Conservation (phyloP, 2,888 invertebrate genomes). For the Parnassius orleans region DNA sequence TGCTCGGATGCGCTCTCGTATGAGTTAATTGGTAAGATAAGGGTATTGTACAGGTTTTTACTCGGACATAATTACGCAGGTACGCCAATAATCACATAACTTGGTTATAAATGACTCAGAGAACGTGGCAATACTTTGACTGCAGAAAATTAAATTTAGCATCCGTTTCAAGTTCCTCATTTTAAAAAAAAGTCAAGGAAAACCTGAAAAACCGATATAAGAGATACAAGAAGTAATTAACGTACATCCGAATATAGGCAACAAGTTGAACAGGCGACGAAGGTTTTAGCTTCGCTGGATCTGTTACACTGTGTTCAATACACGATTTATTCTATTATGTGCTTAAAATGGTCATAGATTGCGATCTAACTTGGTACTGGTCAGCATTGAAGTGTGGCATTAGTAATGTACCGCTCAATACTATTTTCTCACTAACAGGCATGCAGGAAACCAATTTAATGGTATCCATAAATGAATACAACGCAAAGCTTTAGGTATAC, state of each 20-base stretch:
- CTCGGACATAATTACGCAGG: conserved; percentile 2
- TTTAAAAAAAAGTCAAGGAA: conserved; percentile 3
- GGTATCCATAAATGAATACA: background rate
- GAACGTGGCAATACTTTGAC: no score
- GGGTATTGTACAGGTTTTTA: conserved; percentile 26
- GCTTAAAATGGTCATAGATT: conserved; percentile 58
- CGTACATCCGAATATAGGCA: conserved; percentile 52
- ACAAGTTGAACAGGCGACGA: conserved; percentile 42
- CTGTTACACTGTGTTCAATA: conserved; percentile 45
- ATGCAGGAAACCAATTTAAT: conserved; percentile 1
- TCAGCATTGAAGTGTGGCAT: conserved; percentile 50
- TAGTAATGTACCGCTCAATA: conserved; percentile 42
- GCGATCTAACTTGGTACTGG: conserved; percentile 48
- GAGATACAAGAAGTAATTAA: conserved; percentile 56
- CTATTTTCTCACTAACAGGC: conserved; percentile 29
- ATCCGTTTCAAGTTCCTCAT: background rate
- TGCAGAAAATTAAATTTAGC: no score
- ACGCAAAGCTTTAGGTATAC: background rate
- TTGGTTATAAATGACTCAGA: no score
- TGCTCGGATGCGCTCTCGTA: conserved; percentile 29
- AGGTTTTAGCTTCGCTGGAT: conserved; percentile 46
- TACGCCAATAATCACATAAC: background rate
- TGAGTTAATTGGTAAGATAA: conserved; percentile 30
- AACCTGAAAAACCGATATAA: conserved; percentile 21
- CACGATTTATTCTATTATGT: conserved; percentile 52